These are phyloP conservation scores for Gambelia wislizenii DNA, from an alignment of 2,797 vertebrate species.

Conservation along the genomic window DNA sequence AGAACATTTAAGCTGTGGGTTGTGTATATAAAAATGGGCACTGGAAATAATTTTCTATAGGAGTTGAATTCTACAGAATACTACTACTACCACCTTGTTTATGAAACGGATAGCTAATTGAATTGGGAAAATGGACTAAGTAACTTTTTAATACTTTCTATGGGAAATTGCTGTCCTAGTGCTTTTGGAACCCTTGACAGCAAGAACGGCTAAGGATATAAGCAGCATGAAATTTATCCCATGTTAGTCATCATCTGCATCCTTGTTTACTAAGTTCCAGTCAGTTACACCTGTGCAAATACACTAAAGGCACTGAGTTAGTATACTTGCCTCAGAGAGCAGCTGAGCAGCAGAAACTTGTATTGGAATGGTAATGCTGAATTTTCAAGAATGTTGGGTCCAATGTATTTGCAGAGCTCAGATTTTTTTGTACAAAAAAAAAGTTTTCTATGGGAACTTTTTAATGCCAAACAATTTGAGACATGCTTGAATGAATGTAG, in stretches of 20 bases:
- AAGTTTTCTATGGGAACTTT: neutral
- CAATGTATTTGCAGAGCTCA: neutral
- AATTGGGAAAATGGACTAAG: neutral
- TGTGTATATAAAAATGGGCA: neutral
- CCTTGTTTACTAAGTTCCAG: slow-evolving; percentile 59
- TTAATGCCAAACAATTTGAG: neutral
- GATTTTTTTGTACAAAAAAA: neutral
- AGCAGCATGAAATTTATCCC: neutral
- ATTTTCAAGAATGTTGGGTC: neutral
- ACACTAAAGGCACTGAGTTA: slow-evolving; percentile 12
- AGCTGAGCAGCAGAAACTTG: slow-evolving; percentile 20
- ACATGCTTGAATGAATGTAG: neutral
- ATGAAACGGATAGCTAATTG: neutral
- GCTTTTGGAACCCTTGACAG: neutral
- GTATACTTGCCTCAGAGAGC: neutral
- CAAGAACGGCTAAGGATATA: neutral
- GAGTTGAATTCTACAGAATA: neutral
- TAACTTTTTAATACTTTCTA: neutral
- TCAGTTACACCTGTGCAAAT: slow-evolving; percentile 55
- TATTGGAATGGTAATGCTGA: neutral
- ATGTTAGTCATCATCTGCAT: slow-evolving; percentile 20
- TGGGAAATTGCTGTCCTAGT: neutral
- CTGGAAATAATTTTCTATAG: neutral
- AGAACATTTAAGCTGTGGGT: neutral
- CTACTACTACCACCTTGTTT: neutral